Evolutionary conservation across 2,888 invertebrate genomes (phyloP).

Genomic region (Stenodera caucasica): DNA sequence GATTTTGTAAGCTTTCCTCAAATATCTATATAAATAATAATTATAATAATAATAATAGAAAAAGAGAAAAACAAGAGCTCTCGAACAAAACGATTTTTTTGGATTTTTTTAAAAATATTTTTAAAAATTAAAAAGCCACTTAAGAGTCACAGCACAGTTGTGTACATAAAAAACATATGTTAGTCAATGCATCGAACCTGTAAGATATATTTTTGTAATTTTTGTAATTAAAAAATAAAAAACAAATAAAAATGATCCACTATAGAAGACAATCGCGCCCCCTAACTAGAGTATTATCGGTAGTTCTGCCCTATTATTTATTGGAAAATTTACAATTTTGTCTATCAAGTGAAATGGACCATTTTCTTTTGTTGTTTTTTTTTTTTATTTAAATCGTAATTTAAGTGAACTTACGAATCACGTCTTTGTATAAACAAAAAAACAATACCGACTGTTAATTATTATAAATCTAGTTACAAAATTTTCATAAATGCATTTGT

Average conservation of each 20-base stretch:
- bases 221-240: conserved; percentile 28
- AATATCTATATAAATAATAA: no score
- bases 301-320: no score
- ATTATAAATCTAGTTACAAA: neutral
- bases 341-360: no score
- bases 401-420: neutral
- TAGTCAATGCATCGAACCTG: conserved; percentile 46
- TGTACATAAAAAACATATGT: conserved; percentile 57
- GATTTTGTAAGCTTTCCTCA: neutral
- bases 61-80: conserved; percentile 45
- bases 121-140: conserved; percentile 62
- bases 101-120: conserved; percentile 47
- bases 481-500: conserved; percentile 28
- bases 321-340: no score
- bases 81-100: conserved; percentile 47
- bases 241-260: conserved; percentile 12
- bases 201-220: conserved; percentile 31
- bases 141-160: conserved; percentile 62
- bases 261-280: conserved; percentile 7
- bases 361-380: no score
- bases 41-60: no score
- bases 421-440: conserved; percentile 17
- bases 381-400: no score
- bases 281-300: no score
- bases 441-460: neutral